phyloP scores from a whole-genome alignment of 2,888 invertebrate genomes.

The Drosophila neotestacea region DNA sequence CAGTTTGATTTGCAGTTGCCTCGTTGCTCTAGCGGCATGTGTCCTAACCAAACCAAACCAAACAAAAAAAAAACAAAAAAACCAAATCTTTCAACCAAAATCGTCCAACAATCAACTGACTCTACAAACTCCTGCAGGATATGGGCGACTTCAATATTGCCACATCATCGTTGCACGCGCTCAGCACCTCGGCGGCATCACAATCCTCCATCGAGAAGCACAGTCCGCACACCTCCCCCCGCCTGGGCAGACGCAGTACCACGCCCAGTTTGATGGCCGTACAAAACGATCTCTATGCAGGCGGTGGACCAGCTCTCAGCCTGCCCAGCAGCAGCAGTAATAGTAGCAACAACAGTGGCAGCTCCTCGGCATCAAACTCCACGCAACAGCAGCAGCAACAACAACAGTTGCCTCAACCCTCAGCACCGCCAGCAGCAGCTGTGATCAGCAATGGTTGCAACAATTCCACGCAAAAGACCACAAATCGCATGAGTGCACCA shows the following conservation, averaged over 20 bases:
- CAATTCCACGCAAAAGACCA: conserved; percentile 76
- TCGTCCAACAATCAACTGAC: conserved; percentile 22
- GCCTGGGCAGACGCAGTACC: conserved; percentile 86
- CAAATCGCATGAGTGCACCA: conserved; percentile 85
- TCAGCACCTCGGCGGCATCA: conserved; percentile 81
- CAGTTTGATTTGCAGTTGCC: conserved; percentile 38
- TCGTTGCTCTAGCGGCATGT: conserved; percentile 58
- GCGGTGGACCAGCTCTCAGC: conserved; percentile 74
- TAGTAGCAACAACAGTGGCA: conserved; percentile 47
- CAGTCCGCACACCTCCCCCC: conserved; percentile 87
- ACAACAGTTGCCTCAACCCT: conserved; percentile 65
- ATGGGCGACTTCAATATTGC: conserved; percentile 88
- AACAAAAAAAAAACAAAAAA: conserved; percentile 3
- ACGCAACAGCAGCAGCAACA: conserved; percentile 27
- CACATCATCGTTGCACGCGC: conserved; percentile 87
- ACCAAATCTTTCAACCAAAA: conserved; percentile 1
- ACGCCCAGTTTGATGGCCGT: conserved; percentile 85
- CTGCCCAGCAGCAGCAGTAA: conserved; percentile 64
- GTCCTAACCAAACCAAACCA: conserved; percentile 34
- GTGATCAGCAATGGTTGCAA: conserved; percentile 65
- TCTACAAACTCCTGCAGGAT: conserved; percentile 85
- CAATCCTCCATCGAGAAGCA: conserved; percentile 84
- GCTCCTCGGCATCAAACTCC: conserved; percentile 43
- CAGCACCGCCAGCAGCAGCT: conserved; percentile 81
- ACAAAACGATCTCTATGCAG: conserved; percentile 84